A percentile compares a stretch with the other conserved stretches of the same genome.
These are phyloP conservation scores for Latrodectus elegans DNA, from an alignment of 2,888 invertebrate species.

Conservation along the genomic window DNA sequence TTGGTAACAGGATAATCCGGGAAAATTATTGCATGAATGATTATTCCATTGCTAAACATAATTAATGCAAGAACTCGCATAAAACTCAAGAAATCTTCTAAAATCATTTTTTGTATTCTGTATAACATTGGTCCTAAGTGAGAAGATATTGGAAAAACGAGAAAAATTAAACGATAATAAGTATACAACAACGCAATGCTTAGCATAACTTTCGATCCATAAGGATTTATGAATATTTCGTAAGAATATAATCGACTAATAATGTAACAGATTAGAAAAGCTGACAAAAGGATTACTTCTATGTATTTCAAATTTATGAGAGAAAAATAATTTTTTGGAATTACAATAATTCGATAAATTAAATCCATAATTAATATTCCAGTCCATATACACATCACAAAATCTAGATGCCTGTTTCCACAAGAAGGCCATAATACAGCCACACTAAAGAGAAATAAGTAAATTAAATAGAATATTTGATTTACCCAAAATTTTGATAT, in stretches of 20 bases:
- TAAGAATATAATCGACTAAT: slow-evolving; percentile 72
- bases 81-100: slow-evolving; percentile 74
- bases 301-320: slow-evolving; percentile 71
- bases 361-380: slow-evolving; percentile 65
- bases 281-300: slow-evolving; percentile 71
- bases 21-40: slow-evolving; percentile 76
- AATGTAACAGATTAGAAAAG: slow-evolving; percentile 73
- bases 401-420: slow-evolving; percentile 74
- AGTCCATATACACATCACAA: slow-evolving; percentile 72
- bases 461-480: slow-evolving; percentile 73
- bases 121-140: slow-evolving; percentile 76
- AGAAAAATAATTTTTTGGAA: slow-evolving; percentile 51
- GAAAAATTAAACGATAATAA: slow-evolving; percentile 76
- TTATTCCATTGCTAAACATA: slow-evolving; percentile 74
- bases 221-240: slow-evolving; percentile 70
- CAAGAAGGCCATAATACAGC: slow-evolving; percentile 75
- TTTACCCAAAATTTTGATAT: slow-evolving; percentile 76
- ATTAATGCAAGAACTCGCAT: slow-evolving; percentile 74
- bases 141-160: slow-evolving; percentile 76
- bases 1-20: slow-evolving; percentile 75
- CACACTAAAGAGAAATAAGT: slow-evolving; percentile 71
- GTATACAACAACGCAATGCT: slow-evolving; percentile 76
- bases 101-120: slow-evolving; percentile 75
- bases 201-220: slow-evolving; percentile 74
- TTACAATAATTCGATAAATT: slow-evolving; percentile 7